Conservation (phyloP, 30 jellyfish, hydroid and myxozoan species). For the Sanderia malayensis region DNA sequence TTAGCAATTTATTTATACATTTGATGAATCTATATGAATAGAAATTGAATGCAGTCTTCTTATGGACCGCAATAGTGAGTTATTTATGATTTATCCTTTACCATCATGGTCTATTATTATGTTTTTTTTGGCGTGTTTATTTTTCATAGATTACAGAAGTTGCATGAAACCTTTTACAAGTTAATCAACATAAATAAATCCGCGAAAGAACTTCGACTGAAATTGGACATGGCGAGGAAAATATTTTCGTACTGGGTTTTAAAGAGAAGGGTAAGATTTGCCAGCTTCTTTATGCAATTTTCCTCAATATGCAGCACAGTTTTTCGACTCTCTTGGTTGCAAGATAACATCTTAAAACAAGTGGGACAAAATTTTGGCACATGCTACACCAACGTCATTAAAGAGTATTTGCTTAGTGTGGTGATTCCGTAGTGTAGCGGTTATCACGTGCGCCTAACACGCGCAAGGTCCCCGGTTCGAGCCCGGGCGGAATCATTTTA, state of each 20-base stretch:
- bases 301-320: background rate
- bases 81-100: too few species aligned
- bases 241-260: constrained; percentile 84
- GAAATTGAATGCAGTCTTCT: too few species aligned
- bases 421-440: constrained; percentile 17
- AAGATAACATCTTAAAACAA: too few species aligned
- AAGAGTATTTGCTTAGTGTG: too few species aligned
- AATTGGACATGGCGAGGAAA: constrained; percentile 49
- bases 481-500: constrained; percentile 14
- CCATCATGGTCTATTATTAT: too few species aligned
- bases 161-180: constrained; percentile 79
- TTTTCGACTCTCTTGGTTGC: too few species aligned
- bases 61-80: too few species aligned
- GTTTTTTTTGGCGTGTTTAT: too few species aligned
- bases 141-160: constrained; percentile 82
- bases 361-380: too few species aligned
- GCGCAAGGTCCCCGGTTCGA: constrained; percentile 24
- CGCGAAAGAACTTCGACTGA: constrained; percentile 69
- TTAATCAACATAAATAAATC: constrained; percentile 65
- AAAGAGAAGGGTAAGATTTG: constrained; percentile 71
- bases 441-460: constrained; percentile 19
- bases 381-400: too few species aligned
- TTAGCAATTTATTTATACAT: too few species aligned
- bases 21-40: too few species aligned
- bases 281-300: background rate